Conservation (phyloP, 1,140 invertebrate genomes). For the Agraylea sexmaculata region DNA sequence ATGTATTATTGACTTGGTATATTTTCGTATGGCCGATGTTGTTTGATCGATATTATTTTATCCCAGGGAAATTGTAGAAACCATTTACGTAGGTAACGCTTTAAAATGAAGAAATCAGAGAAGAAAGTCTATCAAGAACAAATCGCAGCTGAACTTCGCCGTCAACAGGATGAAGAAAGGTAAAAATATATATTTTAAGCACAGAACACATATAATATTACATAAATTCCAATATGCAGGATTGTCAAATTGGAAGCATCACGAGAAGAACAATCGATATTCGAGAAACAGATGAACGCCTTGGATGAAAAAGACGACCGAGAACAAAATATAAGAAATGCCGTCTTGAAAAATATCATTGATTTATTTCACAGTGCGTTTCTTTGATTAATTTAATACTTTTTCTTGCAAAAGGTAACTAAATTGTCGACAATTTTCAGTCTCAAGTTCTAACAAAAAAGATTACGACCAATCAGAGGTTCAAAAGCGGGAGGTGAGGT, state of each 20-base stretch:
- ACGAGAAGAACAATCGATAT: slow-evolving; percentile 7
- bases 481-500: too few species aligned
- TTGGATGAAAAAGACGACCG: slow-evolving; percentile 14
- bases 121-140: slow-evolving; percentile 14
- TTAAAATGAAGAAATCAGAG: slow-evolving; percentile 18
- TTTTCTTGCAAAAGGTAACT: too few species aligned
- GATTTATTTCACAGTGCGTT: slow-evolving; percentile 14
- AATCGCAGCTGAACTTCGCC: slow-evolving; percentile 11
- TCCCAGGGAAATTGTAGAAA: background rate
- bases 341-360: slow-evolving; percentile 12
- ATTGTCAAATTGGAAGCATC: background rate
- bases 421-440: too few species aligned
- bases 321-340: slow-evolving; percentile 15
- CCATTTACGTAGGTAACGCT: background rate
- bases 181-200: slow-evolving; percentile 1
- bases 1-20: too few species aligned
- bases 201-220: background rate
- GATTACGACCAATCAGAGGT: too few species aligned
- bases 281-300: slow-evolving; percentile 1
- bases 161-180: slow-evolving; percentile 11
- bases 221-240: slow-evolving; percentile 6
- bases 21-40: too few species aligned
- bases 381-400: too few species aligned
- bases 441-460: too few species aligned
- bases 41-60: background rate